These are phyloP conservation scores for Hystrix cristata DNA, from an alignment of 2,113 vertebrate species.

Conservation along the genomic window DNA sequence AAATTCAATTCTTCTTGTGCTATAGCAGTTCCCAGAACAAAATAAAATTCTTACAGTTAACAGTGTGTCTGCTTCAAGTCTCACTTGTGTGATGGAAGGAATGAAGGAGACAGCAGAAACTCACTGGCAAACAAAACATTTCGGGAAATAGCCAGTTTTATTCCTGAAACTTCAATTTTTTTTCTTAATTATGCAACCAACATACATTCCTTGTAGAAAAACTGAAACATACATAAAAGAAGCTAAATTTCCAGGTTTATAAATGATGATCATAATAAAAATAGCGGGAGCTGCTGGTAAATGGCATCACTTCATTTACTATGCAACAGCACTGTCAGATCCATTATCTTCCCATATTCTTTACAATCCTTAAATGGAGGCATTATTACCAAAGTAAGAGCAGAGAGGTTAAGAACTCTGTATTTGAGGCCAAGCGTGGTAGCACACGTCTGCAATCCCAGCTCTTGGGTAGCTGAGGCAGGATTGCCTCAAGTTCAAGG, in stretches of 20 bases:
- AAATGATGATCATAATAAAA: neutral
- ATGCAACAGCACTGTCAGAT: neutral
- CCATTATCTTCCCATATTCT: neutral
- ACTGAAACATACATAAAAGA: neutral
- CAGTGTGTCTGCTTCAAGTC: neutral
- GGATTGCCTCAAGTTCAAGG: neutral
- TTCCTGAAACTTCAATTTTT: neutral
- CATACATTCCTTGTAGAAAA: slow-evolving; percentile 26
- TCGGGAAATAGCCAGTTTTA: neutral
- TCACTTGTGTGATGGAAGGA: neutral
- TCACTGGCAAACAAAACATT: neutral
- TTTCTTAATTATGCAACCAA: slow-evolving; percentile 42
- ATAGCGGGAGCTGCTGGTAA: neutral
- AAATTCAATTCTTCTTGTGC: slow-evolving; percentile 30
- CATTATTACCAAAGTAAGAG: neutral
- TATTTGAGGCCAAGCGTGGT: neutral
- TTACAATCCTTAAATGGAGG: slow-evolving; percentile 31
- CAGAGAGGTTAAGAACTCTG: neutral
- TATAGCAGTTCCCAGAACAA: slow-evolving; percentile 33
- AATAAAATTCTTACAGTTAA: slow-evolving; percentile 39
- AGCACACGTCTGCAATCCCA: neutral
- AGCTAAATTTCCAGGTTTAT: neutral
- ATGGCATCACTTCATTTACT: neutral
- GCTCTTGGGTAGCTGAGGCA: neutral
- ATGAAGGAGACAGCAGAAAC: neutral